These are phyloP conservation scores for Anodontia alba DNA, from an alignment of 2,888 invertebrate genomes.

Conservation along the genomic window DNA sequence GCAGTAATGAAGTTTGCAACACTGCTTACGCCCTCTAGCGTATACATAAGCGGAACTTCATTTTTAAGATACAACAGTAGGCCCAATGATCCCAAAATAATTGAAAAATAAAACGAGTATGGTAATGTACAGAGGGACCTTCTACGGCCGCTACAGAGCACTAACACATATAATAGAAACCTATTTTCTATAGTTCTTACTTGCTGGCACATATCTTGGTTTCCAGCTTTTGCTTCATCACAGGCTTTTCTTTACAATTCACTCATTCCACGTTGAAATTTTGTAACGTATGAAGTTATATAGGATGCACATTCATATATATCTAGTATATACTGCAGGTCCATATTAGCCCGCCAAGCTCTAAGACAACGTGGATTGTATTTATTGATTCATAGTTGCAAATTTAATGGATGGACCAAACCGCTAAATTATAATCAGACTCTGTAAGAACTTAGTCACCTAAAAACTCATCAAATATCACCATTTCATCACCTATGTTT, in stretches of 20 bases:
- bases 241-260: slow-evolving; percentile 46
- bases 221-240: slow-evolving; percentile 45
- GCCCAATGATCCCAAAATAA: no score
- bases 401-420: neutral
- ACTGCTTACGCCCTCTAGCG: no score
- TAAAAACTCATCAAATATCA: slow-evolving; percentile 14
- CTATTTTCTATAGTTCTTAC: slow-evolving; percentile 26
- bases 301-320: slow-evolving; percentile 52
- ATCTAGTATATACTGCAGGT: slow-evolving; percentile 33
- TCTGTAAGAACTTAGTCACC: slow-evolving; percentile 12
- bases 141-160: no score
- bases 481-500: slow-evolving; percentile 22
- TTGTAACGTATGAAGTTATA: slow-evolving; percentile 52
- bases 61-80: no score
- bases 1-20: no score
- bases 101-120: no score
- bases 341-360: slow-evolving; percentile 39
- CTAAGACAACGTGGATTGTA: slow-evolving; percentile 36
- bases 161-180: no score
- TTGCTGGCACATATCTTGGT: slow-evolving; percentile 40
- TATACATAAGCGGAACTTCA: no score
- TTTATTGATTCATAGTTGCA: slow-evolving; percentile 25
- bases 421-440: neutral
- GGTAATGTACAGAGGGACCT: no score
- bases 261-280: slow-evolving; percentile 58